phyloP scores from a whole-genome alignment of 2,888 invertebrate genomes.

The Lithosia quadra region DNA sequence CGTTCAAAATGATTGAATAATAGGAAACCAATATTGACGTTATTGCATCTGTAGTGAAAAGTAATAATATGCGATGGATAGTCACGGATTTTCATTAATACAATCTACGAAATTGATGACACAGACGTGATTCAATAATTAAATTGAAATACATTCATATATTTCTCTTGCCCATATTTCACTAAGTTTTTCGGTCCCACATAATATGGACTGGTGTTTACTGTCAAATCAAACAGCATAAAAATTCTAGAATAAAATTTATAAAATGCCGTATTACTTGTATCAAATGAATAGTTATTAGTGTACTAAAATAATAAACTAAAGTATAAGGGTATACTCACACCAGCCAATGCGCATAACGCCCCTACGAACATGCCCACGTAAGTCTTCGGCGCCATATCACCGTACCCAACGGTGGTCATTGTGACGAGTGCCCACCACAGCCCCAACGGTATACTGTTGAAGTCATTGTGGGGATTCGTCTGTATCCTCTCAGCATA shows the following conservation, averaged over 20 bases:
- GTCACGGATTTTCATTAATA: neutral
- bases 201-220: neutral
- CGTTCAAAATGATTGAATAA: neutral
- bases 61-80: neutral
- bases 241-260: too few species aligned
- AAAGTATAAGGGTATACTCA: conserved; percentile 77
- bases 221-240: too few species aligned
- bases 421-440: conserved; percentile 99
- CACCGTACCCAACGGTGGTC: conserved; percentile 99
- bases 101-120: neutral
- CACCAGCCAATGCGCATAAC: conserved; percentile 98
- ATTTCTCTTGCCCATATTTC: neutral
- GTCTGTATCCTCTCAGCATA: conserved; percentile 98
- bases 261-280: too few species aligned
- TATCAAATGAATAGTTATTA: too few species aligned
- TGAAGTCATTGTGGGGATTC: conserved; percentile 98
- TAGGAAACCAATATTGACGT: neutral
- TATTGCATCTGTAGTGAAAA: neutral
- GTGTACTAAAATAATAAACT: neutral
- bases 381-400: conserved; percentile 99
- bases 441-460: conserved; percentile 98
- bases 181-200: neutral
- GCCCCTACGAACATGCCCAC: conserved; percentile 99
- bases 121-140: neutral
- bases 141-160: neutral